These are phyloP conservation scores for Gerris lacustris DNA, from an alignment of 2,888 invertebrate genomes.

Conservation along the genomic window DNA sequence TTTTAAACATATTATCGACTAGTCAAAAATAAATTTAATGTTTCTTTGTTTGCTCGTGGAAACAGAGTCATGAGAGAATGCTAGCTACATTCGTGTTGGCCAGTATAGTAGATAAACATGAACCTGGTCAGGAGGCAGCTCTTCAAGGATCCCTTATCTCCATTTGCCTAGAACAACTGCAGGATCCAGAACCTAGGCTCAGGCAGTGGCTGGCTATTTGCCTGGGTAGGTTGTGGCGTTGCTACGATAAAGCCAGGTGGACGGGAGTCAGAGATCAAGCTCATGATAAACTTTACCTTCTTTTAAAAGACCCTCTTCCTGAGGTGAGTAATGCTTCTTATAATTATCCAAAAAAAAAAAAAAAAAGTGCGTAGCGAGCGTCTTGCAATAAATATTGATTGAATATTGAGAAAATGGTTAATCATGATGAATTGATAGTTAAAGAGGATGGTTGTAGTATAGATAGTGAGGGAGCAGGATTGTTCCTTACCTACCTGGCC, in stretches of 20 bases:
- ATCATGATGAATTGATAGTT: too few species aligned
- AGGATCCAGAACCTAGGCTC: constrained; percentile 52
- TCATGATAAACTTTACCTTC: constrained; percentile 81
- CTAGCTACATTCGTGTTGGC: constrained; percentile 91
- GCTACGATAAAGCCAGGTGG: constrained; percentile 81
- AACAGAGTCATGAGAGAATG: constrained; percentile 69
- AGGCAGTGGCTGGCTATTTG: constrained; percentile 86
- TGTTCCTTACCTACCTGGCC: too few species aligned
- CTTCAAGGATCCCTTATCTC: constrained; percentile 80
- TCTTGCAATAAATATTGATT: too few species aligned
- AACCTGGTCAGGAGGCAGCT: constrained; percentile 77
- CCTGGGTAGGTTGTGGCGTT: constrained; percentile 80
- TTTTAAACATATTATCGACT: too few species aligned
- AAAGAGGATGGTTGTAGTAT: too few species aligned
- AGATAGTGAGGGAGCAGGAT: too few species aligned
- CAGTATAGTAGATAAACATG: constrained; percentile 76
- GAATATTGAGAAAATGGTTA: too few species aligned
- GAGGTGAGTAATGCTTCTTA: constrained; percentile 52
- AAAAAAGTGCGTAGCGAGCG: too few species aligned
- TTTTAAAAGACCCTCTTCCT: constrained; percentile 68
- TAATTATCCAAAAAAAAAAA: not conserved
- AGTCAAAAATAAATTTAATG: too few species aligned
- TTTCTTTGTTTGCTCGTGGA: too few species aligned
- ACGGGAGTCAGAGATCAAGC: constrained; percentile 89
- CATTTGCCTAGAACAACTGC: constrained; percentile 79